phyloP scores from a whole-genome alignment of 1,140 invertebrate species.

The Dinoponera quadriceps region DNA sequence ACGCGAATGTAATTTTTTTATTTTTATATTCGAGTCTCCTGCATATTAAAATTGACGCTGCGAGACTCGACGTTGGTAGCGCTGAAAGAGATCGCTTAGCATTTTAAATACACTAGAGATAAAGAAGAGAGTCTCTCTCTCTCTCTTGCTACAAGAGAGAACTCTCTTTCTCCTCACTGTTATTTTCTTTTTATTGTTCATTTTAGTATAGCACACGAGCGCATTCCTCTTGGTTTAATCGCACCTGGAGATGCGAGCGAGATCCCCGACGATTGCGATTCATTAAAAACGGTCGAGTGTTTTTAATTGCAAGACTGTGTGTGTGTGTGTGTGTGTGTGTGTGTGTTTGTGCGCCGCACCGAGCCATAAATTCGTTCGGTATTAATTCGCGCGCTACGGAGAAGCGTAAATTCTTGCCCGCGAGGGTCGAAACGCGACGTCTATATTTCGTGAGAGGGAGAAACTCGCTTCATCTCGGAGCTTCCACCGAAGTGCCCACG shows the following conservation, averaged over 20 bases:
- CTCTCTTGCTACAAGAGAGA: too few relatives aligned
- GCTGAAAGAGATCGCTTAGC: too few relatives aligned
- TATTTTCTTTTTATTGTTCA: neutral
- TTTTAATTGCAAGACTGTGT: constrained; percentile 37
- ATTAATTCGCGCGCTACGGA: constrained; percentile 16
- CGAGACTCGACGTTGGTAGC: too few relatives aligned
- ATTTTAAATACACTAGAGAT: too few relatives aligned
- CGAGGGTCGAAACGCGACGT: constrained; percentile 8
- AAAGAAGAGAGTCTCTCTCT: too few relatives aligned
- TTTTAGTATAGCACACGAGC: neutral
- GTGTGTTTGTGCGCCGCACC: too few relatives aligned
- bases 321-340: too few relatives aligned
- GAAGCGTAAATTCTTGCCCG: constrained; percentile 13
- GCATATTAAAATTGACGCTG: too few relatives aligned
- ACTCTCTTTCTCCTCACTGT: too few relatives aligned
- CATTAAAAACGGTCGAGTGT: constrained; percentile 1
- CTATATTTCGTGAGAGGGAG: neutral
- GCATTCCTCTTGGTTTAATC: constrained; percentile 11
- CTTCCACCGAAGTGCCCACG: too few relatives aligned
- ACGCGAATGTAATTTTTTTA: neutral
- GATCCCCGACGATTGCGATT: constrained; percentile 22
- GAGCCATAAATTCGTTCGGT: constrained; percentile 34
- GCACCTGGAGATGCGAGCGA: neutral
- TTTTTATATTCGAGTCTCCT: too few relatives aligned
- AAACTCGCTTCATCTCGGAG: neutral